Percentiles rank a stretch among this genome's conserved stretches.
Evolutionary conservation across 2,113 vertebrate genomes (phyloP).

Genomic region (Potamarius usumacintae): DNA sequence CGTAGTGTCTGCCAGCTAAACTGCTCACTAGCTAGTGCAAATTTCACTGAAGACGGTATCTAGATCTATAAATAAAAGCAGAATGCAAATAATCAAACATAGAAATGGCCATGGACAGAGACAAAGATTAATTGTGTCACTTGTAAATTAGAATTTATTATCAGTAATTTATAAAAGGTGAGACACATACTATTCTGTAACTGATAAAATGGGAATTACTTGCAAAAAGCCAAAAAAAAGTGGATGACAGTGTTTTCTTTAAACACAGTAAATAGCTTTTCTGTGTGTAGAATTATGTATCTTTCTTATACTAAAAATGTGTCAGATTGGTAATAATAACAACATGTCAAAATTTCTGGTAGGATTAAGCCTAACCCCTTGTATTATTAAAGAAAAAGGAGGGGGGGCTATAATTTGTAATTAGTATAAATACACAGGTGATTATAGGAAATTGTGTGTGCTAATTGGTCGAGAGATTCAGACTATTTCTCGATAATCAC

Average conservation of each 20-base stretch:
- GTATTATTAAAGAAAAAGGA: not conserved
- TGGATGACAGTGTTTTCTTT: too few relatives aligned
- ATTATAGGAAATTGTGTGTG: too few relatives aligned
- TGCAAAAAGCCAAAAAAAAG: too few relatives aligned
- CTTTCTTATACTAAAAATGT: not conserved
- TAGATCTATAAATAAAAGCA: not conserved
- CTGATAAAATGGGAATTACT: not conserved
- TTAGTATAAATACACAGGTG: too few relatives aligned
- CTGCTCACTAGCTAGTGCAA: not conserved
- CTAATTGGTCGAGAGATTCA: too few relatives aligned
- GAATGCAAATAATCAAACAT: not conserved
- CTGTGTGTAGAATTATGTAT: not conserved
- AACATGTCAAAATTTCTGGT: not conserved
- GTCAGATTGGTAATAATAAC: not conserved
- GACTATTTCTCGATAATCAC: too few relatives aligned
- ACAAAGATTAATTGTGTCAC: not conserved
- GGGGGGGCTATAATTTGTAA: too few relatives aligned
- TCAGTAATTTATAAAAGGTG: not conserved
- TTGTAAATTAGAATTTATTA: not conserved
- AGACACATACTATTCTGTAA: not conserved
- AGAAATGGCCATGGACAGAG: not conserved
- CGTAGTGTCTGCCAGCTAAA: not conserved
- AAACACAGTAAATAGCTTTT: not conserved
- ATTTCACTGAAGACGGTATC: not conserved
- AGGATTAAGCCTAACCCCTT: not conserved